Conservation (phyloP, 2,797 vertebrate genomes). For the Pseudochaenichthys georgianus region DNA sequence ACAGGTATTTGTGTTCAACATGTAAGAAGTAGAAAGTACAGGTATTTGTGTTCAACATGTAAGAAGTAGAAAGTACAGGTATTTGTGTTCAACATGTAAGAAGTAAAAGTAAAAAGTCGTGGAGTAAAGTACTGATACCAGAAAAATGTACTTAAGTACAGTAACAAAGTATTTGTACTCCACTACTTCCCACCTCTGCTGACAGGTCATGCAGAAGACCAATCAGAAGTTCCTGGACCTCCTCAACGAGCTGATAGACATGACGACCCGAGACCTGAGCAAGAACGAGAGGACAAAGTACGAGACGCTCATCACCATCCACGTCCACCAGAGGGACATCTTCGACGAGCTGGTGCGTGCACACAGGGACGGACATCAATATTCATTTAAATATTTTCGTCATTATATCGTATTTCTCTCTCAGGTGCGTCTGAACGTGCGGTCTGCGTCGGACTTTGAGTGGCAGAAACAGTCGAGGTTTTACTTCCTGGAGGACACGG, state of each 20-base stretch:
- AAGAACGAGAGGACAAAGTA: slow-evolving; percentile 89
- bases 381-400: rapidly evolving
- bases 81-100: no score
- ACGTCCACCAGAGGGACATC: slow-evolving; percentile 92
- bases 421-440: slow-evolving; percentile 87
- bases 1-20: no score
- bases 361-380: rapidly evolving
- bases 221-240: slow-evolving; percentile 90
- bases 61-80: no score
- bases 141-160: no score
- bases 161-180: no score
- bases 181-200: not conserved
- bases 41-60: no score
- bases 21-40: no score
- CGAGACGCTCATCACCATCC: slow-evolving; percentile 91
- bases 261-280: slow-evolving; percentile 87
- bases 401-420: not conserved
- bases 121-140: no score
- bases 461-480: slow-evolving; percentile 91
- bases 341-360: slow-evolving; percentile 88
- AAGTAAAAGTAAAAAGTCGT: no score
- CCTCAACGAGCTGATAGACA: slow-evolving; percentile 89
- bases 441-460: slow-evolving; percentile 86
- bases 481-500: slow-evolving; percentile 88
- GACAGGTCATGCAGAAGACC: slow-evolving; percentile 86